phyloP scores from a whole-genome alignment of 2,888 invertebrate species.

The Polydesmus complanatus region DNA sequence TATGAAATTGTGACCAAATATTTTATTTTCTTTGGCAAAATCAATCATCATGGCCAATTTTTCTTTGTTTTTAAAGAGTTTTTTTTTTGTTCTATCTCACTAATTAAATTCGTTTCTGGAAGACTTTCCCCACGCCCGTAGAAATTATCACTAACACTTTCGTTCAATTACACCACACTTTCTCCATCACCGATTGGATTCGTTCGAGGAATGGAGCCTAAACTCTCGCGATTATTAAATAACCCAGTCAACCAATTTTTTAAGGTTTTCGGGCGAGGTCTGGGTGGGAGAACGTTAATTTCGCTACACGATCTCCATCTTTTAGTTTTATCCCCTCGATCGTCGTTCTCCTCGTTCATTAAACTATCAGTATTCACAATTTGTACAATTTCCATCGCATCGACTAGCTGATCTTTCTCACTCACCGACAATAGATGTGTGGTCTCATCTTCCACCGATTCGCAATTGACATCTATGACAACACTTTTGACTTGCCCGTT shows the following conservation, averaged over 20 bases:
- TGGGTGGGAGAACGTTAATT: conserved; percentile 7
- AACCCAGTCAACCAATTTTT: conserved; percentile 16
- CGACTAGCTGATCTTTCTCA: neutral
- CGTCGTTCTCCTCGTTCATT: neutral
- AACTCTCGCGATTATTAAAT: conserved; percentile 12
- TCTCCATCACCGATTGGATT: neutral
- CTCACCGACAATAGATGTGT: neutral
- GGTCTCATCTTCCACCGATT: neutral
- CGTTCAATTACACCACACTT: conserved; percentile 1
- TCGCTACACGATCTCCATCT: conserved; percentile 18
- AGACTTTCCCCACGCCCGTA: neutral
- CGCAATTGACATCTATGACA: neutral
- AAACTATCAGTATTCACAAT: neutral
- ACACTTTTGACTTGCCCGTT: neutral
- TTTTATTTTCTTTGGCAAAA: neutral
- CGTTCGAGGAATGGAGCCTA: neutral
- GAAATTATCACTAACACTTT: neutral
- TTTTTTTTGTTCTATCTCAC: neutral
- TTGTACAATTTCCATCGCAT: neutral
- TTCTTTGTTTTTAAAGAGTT: neutral
- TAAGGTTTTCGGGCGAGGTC: conserved; percentile 6
- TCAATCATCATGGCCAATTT: neutral
- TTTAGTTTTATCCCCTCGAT: neutral
- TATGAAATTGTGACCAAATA: neutral
- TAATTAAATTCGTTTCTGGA: neutral